Evolutionary conservation across 2,888 invertebrate genomes (phyloP), one percentile per base, ranked within the genome.

Genomic region (Crocallis elinguaria): DNA sequence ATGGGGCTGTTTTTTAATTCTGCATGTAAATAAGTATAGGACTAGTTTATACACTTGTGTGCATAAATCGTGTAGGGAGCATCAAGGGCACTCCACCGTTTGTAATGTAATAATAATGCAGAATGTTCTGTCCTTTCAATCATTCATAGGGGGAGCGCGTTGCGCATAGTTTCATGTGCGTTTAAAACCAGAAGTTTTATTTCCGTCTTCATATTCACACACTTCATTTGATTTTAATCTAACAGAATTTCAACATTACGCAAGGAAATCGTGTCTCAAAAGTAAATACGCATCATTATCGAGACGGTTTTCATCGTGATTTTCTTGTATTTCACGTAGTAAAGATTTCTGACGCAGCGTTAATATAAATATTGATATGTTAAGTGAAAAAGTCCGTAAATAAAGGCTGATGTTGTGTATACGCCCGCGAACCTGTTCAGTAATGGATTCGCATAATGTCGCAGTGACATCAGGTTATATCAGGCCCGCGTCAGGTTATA

Each of bases 41-140:
- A 88, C 88, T 88, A 86, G 88, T 86, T 84, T 79, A 82, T 79
- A 84, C 90, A 90, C 89, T 90, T 88, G 89, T 86, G 82, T 79
- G 73, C 75, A 75, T 77, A 80, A 82, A 81, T 84, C 79, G 84
- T 73, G 78, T 82, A 71, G 88, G 89, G 88, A 77, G 82, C 82
- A 84, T 88, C 88, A 88, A 90, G 88, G 88, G 84, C 86, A 86
- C 85, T 87, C 73, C 75, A 75, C 64, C 76, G 75, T 77, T 81
- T 82, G 80, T 86, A 81, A 88, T 87, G 82, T 87, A 88, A 88
- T 89, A 90, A 89, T 84, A 84, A 80, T 71, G 68, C 78, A 81
- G 72, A 82, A 83, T 84, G 80, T 81, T n/a, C 78, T 73, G 75
- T 75, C 79, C 69, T 75, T 79, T 77, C 30, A 33, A 49, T 54